phyloP scores from a whole-genome alignment of 2,113 vertebrate species.

The Rhinopomastus cyanomelas region DNA sequence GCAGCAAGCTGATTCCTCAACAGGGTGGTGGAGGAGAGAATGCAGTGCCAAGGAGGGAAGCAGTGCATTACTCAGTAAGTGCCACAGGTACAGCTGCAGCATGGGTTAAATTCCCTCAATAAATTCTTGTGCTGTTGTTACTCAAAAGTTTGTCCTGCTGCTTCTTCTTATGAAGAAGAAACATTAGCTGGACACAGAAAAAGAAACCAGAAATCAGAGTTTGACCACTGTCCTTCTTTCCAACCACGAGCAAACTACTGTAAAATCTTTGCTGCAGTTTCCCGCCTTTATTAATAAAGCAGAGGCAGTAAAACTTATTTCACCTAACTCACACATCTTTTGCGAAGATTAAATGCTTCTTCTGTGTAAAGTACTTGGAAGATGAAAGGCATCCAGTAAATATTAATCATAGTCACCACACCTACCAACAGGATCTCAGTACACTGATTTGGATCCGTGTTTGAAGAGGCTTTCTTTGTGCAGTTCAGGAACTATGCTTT shows the following conservation, averaged over 20 bases:
- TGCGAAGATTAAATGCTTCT: slow-evolving; percentile 28
- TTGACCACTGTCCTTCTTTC: not conserved
- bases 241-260: not conserved
- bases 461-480: slow-evolving; percentile 37
- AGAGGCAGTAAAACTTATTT: not conserved
- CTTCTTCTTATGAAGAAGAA: not conserved
- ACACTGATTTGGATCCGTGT: not conserved
- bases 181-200: not conserved
- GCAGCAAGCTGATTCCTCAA: not conserved
- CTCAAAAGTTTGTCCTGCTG: not conserved
- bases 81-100: not conserved
- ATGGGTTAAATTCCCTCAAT: not conserved
- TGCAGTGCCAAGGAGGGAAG: not conserved
- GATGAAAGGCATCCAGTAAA: slow-evolving; percentile 45
- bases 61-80: not conserved
- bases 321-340: not conserved
- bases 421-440: slow-evolving; percentile 49
- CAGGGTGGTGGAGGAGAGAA: not conserved
- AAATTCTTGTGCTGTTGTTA: not conserved
- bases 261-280: slow-evolving; percentile 1
- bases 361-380: slow-evolving; percentile 38
- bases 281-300: slow-evolving; percentile 23
- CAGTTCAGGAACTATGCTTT: slow-evolving; percentile 21
- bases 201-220: not conserved
- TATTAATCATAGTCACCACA: slow-evolving; percentile 54